Conservation (phyloP, 2,888 invertebrate species). For the Nymphalis polychloros region DNA sequence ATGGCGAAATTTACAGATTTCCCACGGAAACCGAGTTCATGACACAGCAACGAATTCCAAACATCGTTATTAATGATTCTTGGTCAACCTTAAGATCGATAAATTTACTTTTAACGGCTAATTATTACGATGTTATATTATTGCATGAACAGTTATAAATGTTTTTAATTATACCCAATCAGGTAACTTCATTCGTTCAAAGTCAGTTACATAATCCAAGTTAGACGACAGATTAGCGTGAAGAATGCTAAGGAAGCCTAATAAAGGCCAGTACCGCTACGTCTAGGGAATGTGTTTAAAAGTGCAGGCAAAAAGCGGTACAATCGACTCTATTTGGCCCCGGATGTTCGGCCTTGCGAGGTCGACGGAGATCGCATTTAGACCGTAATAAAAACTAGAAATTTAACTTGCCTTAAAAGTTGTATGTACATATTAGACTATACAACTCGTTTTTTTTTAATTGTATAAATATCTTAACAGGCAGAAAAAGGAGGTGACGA, state of each 20-base stretch:
- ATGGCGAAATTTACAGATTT: constrained; percentile 24
- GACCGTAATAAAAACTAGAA: constrained; percentile 46
- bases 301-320: constrained; percentile 38
- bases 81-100: constrained; percentile 1
- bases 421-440: too few species aligned
- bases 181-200: neutral
- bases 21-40: constrained; percentile 26
- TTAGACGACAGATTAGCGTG: neutral
- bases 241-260: constrained; percentile 12
- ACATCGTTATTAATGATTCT: neutral
- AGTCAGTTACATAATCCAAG: neutral
- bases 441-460: too few species aligned
- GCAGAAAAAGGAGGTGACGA: too few species aligned
- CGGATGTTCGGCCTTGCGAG: constrained; percentile 69
- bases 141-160: neutral
- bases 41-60: neutral
- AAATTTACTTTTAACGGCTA: too few species aligned
- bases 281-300: constrained; percentile 42
- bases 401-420: too few species aligned
- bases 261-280: constrained; percentile 50
- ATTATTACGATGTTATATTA: too few species aligned
- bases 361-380: constrained; percentile 49
- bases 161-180: neutral
- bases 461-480: too few species aligned
- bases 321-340: constrained; percentile 37